Conservation (phyloP, 2,888 invertebrate genomes). For the Himalopsyche japonica region DNA sequence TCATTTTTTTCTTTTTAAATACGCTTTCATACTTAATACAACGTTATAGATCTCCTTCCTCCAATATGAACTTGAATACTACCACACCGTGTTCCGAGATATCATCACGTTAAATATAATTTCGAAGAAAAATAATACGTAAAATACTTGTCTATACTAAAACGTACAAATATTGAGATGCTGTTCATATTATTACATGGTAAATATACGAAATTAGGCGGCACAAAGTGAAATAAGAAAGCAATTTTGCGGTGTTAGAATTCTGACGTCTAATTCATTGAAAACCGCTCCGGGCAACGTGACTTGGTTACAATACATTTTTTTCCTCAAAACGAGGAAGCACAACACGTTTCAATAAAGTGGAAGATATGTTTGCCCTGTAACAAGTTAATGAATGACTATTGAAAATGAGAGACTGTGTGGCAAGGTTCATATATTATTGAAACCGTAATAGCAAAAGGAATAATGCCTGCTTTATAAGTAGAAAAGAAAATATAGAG, state of each 20-base stretch:
- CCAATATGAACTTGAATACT: no score
- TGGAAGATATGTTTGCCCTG: background rate
- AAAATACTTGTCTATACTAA: no score
- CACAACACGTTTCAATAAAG: background rate
- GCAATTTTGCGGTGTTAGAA: conserved; percentile 25
- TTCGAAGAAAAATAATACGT: no score
- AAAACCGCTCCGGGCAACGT: conserved; percentile 24
- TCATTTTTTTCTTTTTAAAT: no score
- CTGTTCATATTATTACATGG: no score
- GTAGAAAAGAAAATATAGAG: background rate
- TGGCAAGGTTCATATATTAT: background rate
- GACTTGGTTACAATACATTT: conserved; percentile 17
- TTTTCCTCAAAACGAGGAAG: background rate
- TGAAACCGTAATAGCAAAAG: background rate
- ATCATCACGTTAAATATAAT: no score
- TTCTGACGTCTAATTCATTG: conserved; percentile 30
- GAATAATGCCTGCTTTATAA: background rate
- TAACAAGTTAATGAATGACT: background rate
- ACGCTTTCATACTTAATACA: no score
- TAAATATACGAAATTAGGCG: conserved; percentile 18
- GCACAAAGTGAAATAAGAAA: conserved; percentile 14
- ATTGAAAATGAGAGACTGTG: background rate
- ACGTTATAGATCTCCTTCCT: no score
- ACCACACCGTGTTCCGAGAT: no score
- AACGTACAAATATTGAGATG: no score